Conservation (phyloP, 2,113 vertebrate species). For the Coturnix japonica region DNA sequence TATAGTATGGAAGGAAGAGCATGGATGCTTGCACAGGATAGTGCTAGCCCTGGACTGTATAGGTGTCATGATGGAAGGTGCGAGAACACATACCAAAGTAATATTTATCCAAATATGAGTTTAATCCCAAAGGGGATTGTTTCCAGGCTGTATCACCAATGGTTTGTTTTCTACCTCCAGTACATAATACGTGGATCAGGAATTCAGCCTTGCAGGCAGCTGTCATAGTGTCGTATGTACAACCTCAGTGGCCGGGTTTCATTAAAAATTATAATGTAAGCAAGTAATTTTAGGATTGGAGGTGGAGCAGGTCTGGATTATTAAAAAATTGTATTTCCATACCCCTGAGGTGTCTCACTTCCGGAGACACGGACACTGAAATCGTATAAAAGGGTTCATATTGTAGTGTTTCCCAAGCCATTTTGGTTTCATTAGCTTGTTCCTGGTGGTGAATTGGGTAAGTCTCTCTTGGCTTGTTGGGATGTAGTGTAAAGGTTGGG, state of each 20-base stretch:
- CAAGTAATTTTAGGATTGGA: conserved; percentile 37
- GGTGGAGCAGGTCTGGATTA: conserved; percentile 17
- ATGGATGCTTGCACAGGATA: neutral
- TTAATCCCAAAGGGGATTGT: conserved; percentile 4
- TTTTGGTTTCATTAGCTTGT: conserved; percentile 13
- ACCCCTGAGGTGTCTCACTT: conserved; percentile 61
- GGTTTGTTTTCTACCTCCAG: neutral
- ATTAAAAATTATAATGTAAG: conserved; percentile 19
- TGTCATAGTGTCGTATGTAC: neutral
- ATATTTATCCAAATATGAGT: neutral
- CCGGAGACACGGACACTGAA: neutral
- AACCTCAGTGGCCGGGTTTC: neutral
- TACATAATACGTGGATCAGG: neutral
- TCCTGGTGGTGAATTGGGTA: conserved; percentile 23
- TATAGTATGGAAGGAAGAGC: fast-evolving
- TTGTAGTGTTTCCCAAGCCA: neutral
- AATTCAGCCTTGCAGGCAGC: neutral
- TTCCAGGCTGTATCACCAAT: conserved; percentile 1
- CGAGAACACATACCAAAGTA: neutral
- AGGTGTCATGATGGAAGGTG: neutral
- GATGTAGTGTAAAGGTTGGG: neutral
- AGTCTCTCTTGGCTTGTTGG: neutral
- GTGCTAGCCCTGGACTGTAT: neutral
- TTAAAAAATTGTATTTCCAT: conserved; percentile 44
- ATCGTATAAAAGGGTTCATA: conserved; percentile 53